Conservation (phyloP, 2,113 vertebrate genomes). For the Muntiacus reevesi region DNA sequence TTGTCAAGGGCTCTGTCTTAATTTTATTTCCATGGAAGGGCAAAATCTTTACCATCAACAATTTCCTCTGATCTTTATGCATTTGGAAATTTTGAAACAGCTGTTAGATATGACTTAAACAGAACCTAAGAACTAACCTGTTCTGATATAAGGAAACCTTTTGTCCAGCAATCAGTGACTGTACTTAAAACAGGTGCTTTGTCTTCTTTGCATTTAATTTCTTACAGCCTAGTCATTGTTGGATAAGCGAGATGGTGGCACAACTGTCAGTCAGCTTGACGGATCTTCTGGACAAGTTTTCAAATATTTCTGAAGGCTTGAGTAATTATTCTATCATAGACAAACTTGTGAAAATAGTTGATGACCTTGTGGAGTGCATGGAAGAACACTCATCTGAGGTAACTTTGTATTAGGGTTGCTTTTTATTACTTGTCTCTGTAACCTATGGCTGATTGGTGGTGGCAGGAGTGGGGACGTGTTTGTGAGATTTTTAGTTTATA, state of each 20-base stretch:
- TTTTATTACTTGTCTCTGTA: neutral
- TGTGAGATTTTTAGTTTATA: neutral
- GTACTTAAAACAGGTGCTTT: neutral
- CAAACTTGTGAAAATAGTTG: slow-evolving; percentile 84
- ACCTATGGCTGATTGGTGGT: neutral
- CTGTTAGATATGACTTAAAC: neutral
- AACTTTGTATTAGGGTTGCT: slow-evolving; percentile 34
- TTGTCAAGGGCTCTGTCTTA: neutral
- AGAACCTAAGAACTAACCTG: neutral
- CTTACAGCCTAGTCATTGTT: slow-evolving; percentile 84
- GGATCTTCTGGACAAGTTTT: slow-evolving; percentile 84
- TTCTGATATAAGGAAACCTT: neutral
- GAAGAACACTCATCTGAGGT: slow-evolving; percentile 80
- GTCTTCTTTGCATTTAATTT: slow-evolving; percentile 64
- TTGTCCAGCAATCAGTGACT: neutral
- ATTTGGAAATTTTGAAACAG: slow-evolving; percentile 25
- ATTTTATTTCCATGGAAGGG: slow-evolving; percentile 21
- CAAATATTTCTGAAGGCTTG: slow-evolving; percentile 80
- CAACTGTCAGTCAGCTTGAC: slow-evolving; percentile 82
- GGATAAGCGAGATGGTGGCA: slow-evolving; percentile 84
- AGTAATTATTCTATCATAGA: slow-evolving; percentile 86
- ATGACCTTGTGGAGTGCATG: slow-evolving; percentile 82
- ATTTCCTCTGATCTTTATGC: neutral
- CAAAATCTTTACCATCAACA: neutral
- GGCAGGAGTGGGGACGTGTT: neutral